phyloP scores from a whole-genome alignment of 1,140 invertebrate species.

The Zaprionus kolodkinae region DNA sequence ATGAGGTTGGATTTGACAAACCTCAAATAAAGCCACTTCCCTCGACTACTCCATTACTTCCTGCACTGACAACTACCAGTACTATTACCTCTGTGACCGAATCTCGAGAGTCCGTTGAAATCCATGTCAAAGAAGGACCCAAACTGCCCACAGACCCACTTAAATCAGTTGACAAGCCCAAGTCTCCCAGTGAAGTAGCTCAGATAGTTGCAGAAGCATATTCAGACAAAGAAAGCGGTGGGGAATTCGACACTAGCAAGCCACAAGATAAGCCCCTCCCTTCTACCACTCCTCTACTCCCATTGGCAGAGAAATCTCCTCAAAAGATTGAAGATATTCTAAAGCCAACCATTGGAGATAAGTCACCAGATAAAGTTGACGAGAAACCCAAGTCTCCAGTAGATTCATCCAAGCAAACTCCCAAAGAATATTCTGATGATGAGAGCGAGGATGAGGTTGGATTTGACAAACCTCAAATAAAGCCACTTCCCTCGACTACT shows the following conservation, averaged over 20 bases:
- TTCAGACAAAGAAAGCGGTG: constrained; percentile 16
- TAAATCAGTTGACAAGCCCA: background rate
- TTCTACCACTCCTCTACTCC: background rate
- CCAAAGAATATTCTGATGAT: background rate
- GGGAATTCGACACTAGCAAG: background rate
- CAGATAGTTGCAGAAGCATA: background rate
- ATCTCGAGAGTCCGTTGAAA: background rate
- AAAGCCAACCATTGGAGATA: background rate
- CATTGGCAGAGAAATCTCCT: background rate
- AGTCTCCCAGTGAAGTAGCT: constrained; percentile 5
- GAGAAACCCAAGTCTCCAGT: constrained; percentile 17
- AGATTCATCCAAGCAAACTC: constrained; percentile 8
- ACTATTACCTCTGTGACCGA: too few species aligned
- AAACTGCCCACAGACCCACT: background rate
- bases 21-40: too few species aligned
- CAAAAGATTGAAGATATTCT: background rate
- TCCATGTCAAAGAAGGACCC: background rate
- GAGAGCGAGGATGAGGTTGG: constrained; percentile 3
- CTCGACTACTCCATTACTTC: too few species aligned
- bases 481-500: background rate
- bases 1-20: too few species aligned
- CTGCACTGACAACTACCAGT: too few species aligned
- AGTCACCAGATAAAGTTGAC: constrained; percentile 10
- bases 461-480: background rate
- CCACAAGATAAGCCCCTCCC: background rate